A percentile compares a stretch with the other conserved stretches of the same genome.
These are phyloP conservation scores for Phania funesta DNA, from an alignment of 2,888 invertebrate species.

Conservation along the genomic window DNA sequence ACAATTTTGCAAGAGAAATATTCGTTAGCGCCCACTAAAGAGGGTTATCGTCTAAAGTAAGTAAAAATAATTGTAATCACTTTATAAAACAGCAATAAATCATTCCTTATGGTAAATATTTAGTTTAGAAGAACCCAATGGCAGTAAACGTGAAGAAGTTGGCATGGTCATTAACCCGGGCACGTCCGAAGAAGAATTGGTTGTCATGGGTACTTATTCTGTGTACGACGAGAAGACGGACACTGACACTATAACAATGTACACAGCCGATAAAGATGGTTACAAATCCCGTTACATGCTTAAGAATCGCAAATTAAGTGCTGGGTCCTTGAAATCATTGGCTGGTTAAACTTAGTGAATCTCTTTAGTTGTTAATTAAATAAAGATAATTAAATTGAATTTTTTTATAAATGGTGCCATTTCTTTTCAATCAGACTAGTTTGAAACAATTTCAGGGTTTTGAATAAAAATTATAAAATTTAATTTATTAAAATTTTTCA, in stretches of 20 bases:
- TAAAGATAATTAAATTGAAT: background rate
- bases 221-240: slow-evolving; percentile 76
- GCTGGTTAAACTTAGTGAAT: slow-evolving; percentile 70
- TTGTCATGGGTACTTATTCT: slow-evolving; percentile 78
- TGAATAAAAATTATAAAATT: too few species aligned
- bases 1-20: slow-evolving; percentile 74
- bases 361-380: slow-evolving; percentile 19
- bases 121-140: slow-evolving; percentile 77
- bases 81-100: background rate
- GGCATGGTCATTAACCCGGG: slow-evolving; percentile 78
- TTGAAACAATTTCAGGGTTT: background rate
- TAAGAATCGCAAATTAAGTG: slow-evolving; percentile 76
- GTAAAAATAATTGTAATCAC: background rate
- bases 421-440: background rate
- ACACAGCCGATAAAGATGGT: slow-evolving; percentile 80
- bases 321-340: slow-evolving; percentile 73
- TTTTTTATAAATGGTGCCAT: background rate
- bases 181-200: slow-evolving; percentile 76
- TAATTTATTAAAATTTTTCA: too few species aligned
- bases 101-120: background rate
- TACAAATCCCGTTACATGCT: slow-evolving; percentile 76
- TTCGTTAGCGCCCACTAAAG: slow-evolving; percentile 73
- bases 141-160: slow-evolving; percentile 78
- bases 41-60: slow-evolving; percentile 78
- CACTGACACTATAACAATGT: slow-evolving; percentile 77